Percentiles rank a stretch among this genome's conserved stretches.
Evolutionary conservation across 2,797 vertebrate genomes (phyloP).

Genomic region (Potorous gilbertii): DNA sequence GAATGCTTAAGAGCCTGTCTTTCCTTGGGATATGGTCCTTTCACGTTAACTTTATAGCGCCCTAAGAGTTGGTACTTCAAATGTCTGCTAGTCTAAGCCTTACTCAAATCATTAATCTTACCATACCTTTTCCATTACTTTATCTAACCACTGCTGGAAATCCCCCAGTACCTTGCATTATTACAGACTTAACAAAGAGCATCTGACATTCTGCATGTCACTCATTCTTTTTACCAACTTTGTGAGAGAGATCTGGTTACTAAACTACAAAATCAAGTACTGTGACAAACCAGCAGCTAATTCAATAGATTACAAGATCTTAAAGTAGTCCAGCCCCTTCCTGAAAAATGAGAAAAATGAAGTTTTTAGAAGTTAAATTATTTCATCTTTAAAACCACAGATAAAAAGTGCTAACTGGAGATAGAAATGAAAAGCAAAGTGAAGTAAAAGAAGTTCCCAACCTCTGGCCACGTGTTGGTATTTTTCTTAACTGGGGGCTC

Average conservation of each 20-base stretch:
- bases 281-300: not conserved
- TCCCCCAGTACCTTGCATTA: no score
- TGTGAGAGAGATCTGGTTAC: not conserved
- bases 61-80: not conserved
- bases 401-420: not conserved
- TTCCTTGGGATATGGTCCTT: not conserved
- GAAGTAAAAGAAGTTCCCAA: not conserved
- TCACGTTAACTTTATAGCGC: not conserved
- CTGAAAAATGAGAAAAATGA: not conserved
- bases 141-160: not conserved
- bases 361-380: not conserved
- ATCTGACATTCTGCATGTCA: not conserved
- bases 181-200: not conserved
- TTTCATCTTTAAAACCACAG: not conserved
- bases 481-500: not conserved
- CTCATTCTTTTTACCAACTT: not conserved
- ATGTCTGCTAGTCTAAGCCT: not conserved
- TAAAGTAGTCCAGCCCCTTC: not conserved
- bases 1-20: not conserved
- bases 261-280: not conserved
- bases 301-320: not conserved
- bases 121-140: not conserved
- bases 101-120: not conserved
- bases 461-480: not conserved
- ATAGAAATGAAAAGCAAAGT: not conserved